A percentile compares a stretch with the other conserved stretches of the same genome.
Conservation (phyloP, 2,797 vertebrate genomes). For the Anableps anableps region DNA sequence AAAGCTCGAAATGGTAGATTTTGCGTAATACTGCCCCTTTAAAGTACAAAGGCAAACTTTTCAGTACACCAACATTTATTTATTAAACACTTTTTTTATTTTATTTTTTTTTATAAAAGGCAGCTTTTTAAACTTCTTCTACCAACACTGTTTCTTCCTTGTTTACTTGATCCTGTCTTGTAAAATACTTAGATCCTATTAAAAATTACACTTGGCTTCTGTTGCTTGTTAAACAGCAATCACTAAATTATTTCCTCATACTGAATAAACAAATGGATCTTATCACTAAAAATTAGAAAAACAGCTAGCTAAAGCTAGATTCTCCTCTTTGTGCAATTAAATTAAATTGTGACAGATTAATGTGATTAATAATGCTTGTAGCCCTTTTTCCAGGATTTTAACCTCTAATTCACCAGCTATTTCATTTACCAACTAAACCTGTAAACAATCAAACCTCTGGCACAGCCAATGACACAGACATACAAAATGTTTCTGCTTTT, state of each 20-base stretch:
- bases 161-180: neutral
- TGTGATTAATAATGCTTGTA: constrained; percentile 2
- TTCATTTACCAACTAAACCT: neutral
- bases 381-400: neutral
- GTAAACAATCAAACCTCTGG: constrained; percentile 1
- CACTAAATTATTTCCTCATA: neutral
- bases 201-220: neutral
- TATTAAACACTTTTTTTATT: neutral
- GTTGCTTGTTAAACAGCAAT: neutral
- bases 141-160: neutral
- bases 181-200: neutral
- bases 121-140: neutral
- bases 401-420: constrained; percentile 9
- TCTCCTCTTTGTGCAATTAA: neutral
- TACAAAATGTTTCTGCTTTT: neutral
- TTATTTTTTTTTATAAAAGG: neutral
- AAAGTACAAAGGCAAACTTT: too few relatives aligned
- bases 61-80: neutral
- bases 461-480: neutral
- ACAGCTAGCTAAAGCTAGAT: neutral
- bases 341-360: constrained; percentile 1
- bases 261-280: neutral
- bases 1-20: too few relatives aligned
- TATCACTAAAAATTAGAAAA: neutral
- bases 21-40: too few relatives aligned